A percentile compares a stretch with the other conserved stretches of the same genome.
Conservation (phyloP, 2,797 vertebrate genomes). For the Malurus leucopterus region DNA sequence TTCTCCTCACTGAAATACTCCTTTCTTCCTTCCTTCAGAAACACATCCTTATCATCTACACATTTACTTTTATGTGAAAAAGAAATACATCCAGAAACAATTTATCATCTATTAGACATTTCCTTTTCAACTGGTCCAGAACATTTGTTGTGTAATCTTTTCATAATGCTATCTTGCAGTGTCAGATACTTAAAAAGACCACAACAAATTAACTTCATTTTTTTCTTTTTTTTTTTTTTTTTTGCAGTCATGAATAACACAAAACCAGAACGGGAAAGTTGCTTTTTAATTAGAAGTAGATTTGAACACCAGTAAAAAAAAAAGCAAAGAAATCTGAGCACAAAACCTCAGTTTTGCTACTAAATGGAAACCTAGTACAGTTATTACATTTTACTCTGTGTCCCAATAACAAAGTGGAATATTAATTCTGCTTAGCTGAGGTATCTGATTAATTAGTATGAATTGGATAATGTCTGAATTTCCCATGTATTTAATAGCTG, state of each 20-base stretch:
- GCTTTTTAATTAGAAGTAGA: constrained; percentile 9
- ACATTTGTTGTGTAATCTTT: not conserved
- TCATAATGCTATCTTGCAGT: not conserved
- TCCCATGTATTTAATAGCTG: constrained; percentile 25
- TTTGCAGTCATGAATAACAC: not conserved
- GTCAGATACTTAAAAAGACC: not conserved
- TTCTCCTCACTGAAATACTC: not conserved
- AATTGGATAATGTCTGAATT: constrained; percentile 52
- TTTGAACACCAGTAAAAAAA: not conserved
- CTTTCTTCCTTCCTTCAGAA: not conserved
- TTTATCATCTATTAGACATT: not conserved
- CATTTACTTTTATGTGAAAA: not conserved
- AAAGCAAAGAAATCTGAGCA: not conserved
- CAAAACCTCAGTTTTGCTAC: not conserved
- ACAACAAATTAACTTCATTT: not conserved
- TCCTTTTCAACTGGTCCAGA: not conserved
- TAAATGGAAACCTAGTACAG: not conserved
- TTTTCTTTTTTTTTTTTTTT: not conserved
- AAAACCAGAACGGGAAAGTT: not conserved
- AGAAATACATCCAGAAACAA: not conserved
- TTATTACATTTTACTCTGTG: constrained; percentile 13
- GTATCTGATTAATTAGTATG: constrained; percentile 50
- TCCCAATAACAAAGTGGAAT: not conserved
- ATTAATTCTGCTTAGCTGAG: constrained; percentile 35
- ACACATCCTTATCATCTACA: not conserved